A percentile compares a stretch with the other conserved stretches of the same genome.
Evolutionary conservation across 2,888 invertebrate species (phyloP).

Genomic region (Escarpia spicata): DNA sequence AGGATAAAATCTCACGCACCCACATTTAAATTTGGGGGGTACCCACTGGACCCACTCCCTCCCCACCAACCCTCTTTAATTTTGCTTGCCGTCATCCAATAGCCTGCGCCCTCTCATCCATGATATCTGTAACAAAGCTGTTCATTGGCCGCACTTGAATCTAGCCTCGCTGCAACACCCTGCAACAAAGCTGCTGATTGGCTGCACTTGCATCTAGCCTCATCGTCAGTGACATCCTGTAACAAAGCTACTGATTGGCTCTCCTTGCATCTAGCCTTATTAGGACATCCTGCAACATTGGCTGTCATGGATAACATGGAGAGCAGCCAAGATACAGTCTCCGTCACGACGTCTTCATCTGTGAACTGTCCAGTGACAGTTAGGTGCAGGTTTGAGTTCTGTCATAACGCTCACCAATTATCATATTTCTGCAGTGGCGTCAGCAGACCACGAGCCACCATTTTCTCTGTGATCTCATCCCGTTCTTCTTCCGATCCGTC

Average conservation of each 20-base stretch:
- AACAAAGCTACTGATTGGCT: neutral
- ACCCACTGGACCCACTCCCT: neutral
- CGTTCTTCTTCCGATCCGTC: conserved; percentile 62
- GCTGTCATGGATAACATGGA: neutral
- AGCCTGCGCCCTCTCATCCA: neutral
- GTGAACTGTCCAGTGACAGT: neutral
- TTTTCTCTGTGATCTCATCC: conserved; percentile 61
- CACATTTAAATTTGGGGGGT: neutral
- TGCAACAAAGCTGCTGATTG: neutral
- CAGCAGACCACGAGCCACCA: conserved; percentile 79
- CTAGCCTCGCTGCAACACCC: neutral
- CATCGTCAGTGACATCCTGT: conserved; percentile 8
- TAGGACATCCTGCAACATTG: conserved; percentile 1
- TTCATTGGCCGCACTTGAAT: neutral
- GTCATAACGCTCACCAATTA: conserved; percentile 67
- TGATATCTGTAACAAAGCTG: neutral
- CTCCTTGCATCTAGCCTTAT: neutral
- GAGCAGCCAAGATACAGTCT: neutral
- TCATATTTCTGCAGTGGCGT: conserved; percentile 84
- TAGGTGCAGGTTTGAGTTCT: neutral
- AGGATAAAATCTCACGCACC: neutral
- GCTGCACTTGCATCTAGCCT: neutral
- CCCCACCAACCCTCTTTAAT: neutral
- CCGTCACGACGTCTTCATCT: neutral
- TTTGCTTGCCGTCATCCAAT: neutral